Conservation (phyloP, 2,113 vertebrate genomes). For the Micronycteris hirsuta region DNA sequence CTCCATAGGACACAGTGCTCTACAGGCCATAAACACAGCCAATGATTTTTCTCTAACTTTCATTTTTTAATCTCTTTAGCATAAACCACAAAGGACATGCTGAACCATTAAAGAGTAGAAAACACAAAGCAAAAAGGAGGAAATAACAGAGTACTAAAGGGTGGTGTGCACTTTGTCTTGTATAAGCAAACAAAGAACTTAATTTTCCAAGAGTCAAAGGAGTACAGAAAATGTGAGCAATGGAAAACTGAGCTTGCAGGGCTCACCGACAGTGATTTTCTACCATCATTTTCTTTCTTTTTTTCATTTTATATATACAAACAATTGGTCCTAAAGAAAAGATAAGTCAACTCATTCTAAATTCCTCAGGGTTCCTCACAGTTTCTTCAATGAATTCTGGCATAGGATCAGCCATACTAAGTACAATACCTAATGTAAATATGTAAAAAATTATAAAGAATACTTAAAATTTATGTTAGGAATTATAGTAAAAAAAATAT, state of each 20-base stretch:
- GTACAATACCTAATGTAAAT: neutral
- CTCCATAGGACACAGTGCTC: neutral
- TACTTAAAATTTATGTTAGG: neutral
- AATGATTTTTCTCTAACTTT: neutral
- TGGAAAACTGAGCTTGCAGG: conserved; percentile 15
- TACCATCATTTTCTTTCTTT: neutral
- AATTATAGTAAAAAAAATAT: neutral
- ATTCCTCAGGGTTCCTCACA: neutral
- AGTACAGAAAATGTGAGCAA: conserved; percentile 51
- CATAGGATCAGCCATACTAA: neutral
- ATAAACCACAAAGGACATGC: conserved; percentile 13
- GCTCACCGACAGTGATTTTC: neutral
- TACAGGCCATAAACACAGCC: neutral
- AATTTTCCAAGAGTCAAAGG: conserved; percentile 48
- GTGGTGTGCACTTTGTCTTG: neutral
- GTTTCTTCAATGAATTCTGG: conserved; percentile 16
- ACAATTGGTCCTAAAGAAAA: conserved; percentile 13
- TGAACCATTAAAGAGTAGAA: conserved; percentile 12
- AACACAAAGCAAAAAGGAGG: neutral
- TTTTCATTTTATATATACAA: neutral
- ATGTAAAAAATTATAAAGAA: neutral
- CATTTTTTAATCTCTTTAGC: conserved; percentile 33
- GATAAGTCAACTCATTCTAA: neutral
- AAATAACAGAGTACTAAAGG: conserved; percentile 5
- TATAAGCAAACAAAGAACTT: conserved; percentile 64